These are phyloP conservation scores for Varroa destructor DNA, from an alignment of 1,140 invertebrate genomes.

Conservation along the genomic window DNA sequence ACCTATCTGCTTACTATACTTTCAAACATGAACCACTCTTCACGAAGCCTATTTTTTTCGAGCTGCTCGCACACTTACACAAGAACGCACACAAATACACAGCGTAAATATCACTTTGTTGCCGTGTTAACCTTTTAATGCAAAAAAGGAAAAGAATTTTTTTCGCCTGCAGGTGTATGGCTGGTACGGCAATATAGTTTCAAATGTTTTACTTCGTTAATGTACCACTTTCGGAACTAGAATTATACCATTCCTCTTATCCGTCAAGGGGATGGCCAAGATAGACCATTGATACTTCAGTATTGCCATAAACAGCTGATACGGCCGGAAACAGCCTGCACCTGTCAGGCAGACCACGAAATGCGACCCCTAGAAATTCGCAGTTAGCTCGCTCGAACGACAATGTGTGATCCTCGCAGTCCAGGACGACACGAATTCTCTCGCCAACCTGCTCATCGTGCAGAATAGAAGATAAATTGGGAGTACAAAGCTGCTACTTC, in stretches of 20 bases:
- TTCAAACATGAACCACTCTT: too few species aligned
- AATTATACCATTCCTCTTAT: slow-evolving; percentile 39
- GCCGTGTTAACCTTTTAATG: too few species aligned
- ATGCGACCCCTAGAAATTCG: slow-evolving; percentile 95
- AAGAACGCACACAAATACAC: too few species aligned
- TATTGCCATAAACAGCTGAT: slow-evolving; percentile 95
- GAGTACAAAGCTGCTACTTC: slow-evolving; percentile 27
- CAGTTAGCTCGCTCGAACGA: slow-evolving; percentile 94
- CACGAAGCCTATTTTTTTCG: too few species aligned
- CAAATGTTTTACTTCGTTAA: too few species aligned
- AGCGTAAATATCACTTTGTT: too few species aligned
- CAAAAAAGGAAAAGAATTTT: too few species aligned
- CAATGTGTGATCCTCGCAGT: slow-evolving; percentile 90
- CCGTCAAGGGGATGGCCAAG: slow-evolving; percentile 83
- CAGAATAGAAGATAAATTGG: background rate
- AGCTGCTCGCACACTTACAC: too few species aligned
- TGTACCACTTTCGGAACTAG: too few species aligned
- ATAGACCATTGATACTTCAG: slow-evolving; percentile 99
- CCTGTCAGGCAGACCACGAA: slow-evolving; percentile 77
- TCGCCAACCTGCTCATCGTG: slow-evolving; percentile 65
- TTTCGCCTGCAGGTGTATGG: too few species aligned
- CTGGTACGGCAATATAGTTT: too few species aligned
- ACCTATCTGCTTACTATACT: too few species aligned
- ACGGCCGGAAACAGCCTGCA: slow-evolving; percentile 83
- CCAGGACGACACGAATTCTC: slow-evolving; percentile 85